Percentiles rank a stretch among this genome's conserved stretches.
These are phyloP conservation scores for Xylocampa areola DNA, from an alignment of 2,888 invertebrate species.

Conservation along the genomic window DNA sequence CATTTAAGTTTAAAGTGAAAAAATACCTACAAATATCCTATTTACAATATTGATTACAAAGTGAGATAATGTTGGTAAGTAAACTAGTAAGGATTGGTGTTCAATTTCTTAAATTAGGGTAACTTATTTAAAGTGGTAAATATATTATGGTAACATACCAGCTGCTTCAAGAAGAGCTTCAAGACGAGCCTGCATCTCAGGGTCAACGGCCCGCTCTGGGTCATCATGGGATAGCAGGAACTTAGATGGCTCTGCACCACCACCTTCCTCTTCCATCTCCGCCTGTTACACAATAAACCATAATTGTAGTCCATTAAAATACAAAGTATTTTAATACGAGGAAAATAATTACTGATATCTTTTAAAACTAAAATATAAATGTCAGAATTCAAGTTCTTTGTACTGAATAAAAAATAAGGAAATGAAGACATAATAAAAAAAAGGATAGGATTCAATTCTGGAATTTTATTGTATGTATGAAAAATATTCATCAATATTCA, in stretches of 20 bases:
- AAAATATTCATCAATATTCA: conserved; percentile 23
- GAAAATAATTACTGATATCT: not conserved
- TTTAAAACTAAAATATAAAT: conserved; percentile 3
- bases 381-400: conserved; percentile 7
- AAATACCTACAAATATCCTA: not conserved
- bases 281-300: conserved; percentile 71
- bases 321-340: not conserved
- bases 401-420: conserved; percentile 11
- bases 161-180: conserved; percentile 98
- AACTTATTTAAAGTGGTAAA: conserved; percentile 4
- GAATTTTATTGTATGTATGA: not conserved
- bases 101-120: not conserved
- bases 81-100: not conserved
- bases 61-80: not conserved
- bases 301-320: not conserved
- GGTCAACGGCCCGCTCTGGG: conserved; percentile 93
- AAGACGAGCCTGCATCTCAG: conserved; percentile 96
- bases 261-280: conserved; percentile 88
- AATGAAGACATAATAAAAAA: conserved; percentile 12
- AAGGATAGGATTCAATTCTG: conserved; percentile 3
- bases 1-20: not conserved
- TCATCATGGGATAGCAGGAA: conserved; percentile 88
- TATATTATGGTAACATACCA: conserved; percentile 77
- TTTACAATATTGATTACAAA: not conserved
- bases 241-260: conserved; percentile 84